Evolutionary conservation across 2,888 invertebrate species (phyloP).

Genomic region (Diplolepis rosae): DNA sequence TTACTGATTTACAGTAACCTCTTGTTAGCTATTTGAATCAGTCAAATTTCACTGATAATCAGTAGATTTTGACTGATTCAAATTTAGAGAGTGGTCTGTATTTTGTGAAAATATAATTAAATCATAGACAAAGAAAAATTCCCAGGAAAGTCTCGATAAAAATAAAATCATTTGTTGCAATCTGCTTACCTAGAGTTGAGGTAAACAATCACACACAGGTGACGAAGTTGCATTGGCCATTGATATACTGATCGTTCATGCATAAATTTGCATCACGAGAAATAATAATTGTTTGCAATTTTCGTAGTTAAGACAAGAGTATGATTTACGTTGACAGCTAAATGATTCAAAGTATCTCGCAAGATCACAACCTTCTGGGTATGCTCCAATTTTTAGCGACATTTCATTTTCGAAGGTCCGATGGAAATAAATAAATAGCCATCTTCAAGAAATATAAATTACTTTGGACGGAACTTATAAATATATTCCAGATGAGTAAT

Average conservation of each 20-base stretch:
- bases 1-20: too few species aligned
- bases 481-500: background rate
- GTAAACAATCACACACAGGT: background rate
- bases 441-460: background rate
- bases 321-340: conserved; percentile 8
- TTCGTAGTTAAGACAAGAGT: conserved; percentile 1
- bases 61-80: too few species aligned
- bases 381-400: background rate
- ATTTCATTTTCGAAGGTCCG: background rate
- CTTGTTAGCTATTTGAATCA: too few species aligned
- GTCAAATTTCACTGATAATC: too few species aligned
- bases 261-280: conserved; percentile 17
- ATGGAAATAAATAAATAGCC: background rate
- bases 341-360: background rate
- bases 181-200: too few species aligned
- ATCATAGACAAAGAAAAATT: too few species aligned
- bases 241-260: background rate
- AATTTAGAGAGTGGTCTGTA: too few species aligned
- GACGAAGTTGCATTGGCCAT: background rate
- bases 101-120: too few species aligned
- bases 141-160: background rate
- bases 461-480: background rate
- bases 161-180: background rate
- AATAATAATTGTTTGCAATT: conserved; percentile 22
- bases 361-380: background rate